Percentiles rank a stretch among this genome's conserved stretches.
Evolutionary conservation across 2,888 invertebrate species (phyloP).

Genomic region (Melangyna quadrimaculata): DNA sequence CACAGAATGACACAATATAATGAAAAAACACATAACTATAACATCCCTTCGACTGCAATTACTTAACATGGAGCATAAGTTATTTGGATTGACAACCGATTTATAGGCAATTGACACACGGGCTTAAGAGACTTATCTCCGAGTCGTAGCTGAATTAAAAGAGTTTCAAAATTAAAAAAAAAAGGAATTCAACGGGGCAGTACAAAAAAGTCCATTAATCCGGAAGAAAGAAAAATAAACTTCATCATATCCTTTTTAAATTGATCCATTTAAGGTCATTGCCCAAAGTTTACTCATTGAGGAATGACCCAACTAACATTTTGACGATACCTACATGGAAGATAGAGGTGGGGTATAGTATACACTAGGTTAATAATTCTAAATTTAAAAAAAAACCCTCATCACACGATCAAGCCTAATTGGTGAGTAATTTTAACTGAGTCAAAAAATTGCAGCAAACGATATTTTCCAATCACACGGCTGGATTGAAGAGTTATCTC

Average conservation of each 20-base stretch:
- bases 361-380: too few species aligned
- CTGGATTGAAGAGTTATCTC: constrained; percentile 38
- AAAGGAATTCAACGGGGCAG: neutral
- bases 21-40: too few species aligned
- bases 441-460: neutral
- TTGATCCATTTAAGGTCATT: neutral
- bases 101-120: too few species aligned
- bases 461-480: neutral
- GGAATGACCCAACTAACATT: neutral
- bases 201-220: neutral
- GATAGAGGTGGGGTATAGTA: too few species aligned
- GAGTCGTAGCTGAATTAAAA: too few species aligned
- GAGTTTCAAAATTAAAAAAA: neutral
- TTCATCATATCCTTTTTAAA: neutral
- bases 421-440: neutral
- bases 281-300: neutral
- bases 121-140: too few species aligned
- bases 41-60: too few species aligned
- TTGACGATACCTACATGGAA: neutral
- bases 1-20: too few species aligned
- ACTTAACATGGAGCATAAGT: too few species aligned
- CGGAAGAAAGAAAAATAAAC: neutral
- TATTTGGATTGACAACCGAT: too few species aligned
- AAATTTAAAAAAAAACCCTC: neutral
- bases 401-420: neutral